Evolutionary conservation across 2,797 vertebrate species (phyloP).

Genomic region (Muraenolepis orangiensis): DNA sequence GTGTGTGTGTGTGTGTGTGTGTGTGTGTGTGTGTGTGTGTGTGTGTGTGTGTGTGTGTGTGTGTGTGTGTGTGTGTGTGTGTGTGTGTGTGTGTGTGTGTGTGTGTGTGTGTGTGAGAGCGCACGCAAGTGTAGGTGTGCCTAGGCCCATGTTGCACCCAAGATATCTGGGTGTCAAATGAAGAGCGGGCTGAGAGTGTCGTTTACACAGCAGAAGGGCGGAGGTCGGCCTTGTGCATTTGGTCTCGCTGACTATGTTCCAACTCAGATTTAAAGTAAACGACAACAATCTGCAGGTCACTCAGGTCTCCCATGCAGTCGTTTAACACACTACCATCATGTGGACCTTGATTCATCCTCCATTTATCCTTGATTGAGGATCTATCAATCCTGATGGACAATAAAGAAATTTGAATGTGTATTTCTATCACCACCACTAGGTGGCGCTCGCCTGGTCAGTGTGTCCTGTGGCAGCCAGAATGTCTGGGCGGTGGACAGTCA

Average conservation of each 20-base stretch:
- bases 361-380: not conserved
- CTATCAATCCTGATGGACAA: not conserved
- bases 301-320: too few species aligned
- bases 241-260: not conserved
- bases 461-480: conserved; percentile 92
- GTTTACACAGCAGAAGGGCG: not conserved
- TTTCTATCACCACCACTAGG: conserved; percentile 62
- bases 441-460: conserved; percentile 77
- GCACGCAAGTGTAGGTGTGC: not conserved
- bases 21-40: not conserved
- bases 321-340: not conserved
- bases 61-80: not conserved
- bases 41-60: too few species aligned
- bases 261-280: too few species aligned
- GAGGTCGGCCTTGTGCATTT: not conserved
- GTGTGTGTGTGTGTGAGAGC: not conserved
- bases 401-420: not conserved
- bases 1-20: conserved; percentile 1
- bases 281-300: too few species aligned
- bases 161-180: not conserved
- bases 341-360: not conserved
- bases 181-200: not conserved
- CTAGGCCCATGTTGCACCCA: not conserved
- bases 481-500: conserved; percentile 91
- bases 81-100: conserved; percentile 1